These are phyloP conservation scores for Drosophila triauraria DNA, from an alignment of 1,140 invertebrate species.

Conservation along the genomic window DNA sequence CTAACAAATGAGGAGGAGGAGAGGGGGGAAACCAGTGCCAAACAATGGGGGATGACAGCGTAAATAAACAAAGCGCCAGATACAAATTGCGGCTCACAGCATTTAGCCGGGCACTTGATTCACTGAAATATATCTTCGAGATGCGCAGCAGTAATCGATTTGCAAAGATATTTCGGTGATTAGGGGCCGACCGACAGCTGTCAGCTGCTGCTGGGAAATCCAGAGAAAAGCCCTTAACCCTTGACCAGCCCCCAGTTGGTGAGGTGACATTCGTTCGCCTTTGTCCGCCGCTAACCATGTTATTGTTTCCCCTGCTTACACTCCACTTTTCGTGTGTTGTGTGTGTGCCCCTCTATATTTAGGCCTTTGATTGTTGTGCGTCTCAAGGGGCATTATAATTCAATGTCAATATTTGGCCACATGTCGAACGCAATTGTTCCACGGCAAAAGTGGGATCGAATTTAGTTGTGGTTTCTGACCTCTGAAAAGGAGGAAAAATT, in stretches of 20 bases:
- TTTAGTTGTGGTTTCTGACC: not conserved
- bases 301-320: constrained; percentile 26
- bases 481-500: constrained; percentile 2
- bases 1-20: constrained; percentile 52
- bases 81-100: constrained; percentile 70
- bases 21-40: constrained; percentile 33
- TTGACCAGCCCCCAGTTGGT: constrained; percentile 11
- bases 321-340: constrained; percentile 20
- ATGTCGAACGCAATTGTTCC: constrained; percentile 25
- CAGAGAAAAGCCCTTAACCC: constrained; percentile 35
- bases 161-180: constrained; percentile 31
- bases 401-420: constrained; percentile 73
- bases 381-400: constrained; percentile 68
- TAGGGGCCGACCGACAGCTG: constrained; percentile 38
- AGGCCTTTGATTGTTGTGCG: constrained; percentile 50
- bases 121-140: constrained; percentile 63
- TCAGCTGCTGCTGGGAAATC: constrained; percentile 12
- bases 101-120: constrained; percentile 73
- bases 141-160: constrained; percentile 64
- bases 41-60: constrained; percentile 75
- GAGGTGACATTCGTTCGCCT: constrained; percentile 12
- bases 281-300: constrained; percentile 28
- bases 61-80: constrained; percentile 73
- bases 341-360: constrained; percentile 26
- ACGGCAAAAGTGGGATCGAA: constrained; percentile 8